Conservation (phyloP, 2,888 invertebrate species). For the Leptinotarsa juncta region DNA sequence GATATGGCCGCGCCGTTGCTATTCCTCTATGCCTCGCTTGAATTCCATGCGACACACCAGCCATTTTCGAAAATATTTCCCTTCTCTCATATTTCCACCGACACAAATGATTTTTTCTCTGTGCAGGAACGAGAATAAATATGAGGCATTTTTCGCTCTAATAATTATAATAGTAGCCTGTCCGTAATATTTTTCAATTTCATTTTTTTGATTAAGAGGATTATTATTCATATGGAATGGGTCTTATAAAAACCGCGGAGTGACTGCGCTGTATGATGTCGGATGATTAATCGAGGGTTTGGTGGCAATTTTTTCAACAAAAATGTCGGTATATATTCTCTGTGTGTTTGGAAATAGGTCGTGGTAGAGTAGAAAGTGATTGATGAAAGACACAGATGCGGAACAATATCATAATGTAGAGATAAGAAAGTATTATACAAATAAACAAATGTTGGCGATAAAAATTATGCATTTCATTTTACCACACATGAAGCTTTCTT, state of each 20-base stretch:
- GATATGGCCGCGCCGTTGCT: constrained; percentile 67
- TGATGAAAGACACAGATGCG: background rate
- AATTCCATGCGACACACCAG: constrained; percentile 62
- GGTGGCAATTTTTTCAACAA: background rate
- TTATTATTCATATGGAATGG: constrained; percentile 53
- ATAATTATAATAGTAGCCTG: constrained; percentile 63
- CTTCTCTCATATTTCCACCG: constrained; percentile 60
- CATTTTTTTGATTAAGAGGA: constrained; percentile 57
- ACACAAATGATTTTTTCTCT: constrained; percentile 54
- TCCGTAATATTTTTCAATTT: constrained; percentile 64
- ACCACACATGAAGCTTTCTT: too few relatives aligned
- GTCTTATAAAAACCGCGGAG: constrained; percentile 46
- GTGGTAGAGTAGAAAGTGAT: background rate
- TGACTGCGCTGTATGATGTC: constrained; percentile 31
- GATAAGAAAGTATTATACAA: too few relatives aligned
- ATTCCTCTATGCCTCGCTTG: constrained; percentile 63
- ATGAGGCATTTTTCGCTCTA: constrained; percentile 62
- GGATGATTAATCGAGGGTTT: constrained; percentile 6
- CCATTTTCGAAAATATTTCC: constrained; percentile 65
- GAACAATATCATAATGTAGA: too few relatives aligned
- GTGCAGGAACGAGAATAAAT: constrained; percentile 62
- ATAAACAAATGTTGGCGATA: too few relatives aligned
- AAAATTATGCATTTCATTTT: too few relatives aligned
- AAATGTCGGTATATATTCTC: background rate
- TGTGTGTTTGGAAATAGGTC: background rate